Evolutionary conservation across 1,140 invertebrate genomes (phyloP), one percentile per base, ranked within the genome.

Genomic region (Bombus breviceps): DNA sequence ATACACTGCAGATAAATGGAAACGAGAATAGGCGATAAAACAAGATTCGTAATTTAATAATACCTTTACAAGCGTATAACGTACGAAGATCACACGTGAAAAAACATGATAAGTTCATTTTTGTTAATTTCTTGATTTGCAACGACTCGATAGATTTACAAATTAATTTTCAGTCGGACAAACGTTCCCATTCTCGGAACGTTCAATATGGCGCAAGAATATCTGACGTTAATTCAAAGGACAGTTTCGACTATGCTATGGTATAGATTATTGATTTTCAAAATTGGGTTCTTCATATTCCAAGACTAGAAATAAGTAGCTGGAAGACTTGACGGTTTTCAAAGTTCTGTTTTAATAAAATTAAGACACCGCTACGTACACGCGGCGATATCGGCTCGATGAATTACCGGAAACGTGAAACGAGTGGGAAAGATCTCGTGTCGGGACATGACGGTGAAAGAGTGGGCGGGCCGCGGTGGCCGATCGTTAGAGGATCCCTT

Each of bases 401-500:
- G 41, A 32, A 32, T 43, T 41, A 22, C 18, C 12, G 59, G 37
- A 32, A 78, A 34, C 39, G 66, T 18, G n/a, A 80, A 81, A 72
- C 68, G 66, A 81, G 32, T n/a, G 10, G 47, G 53, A 73, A 73
- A 62, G 28, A 73, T 81, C 47, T n/a, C 10, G 37, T 18, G 32
- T 39, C 59, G 59, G 57, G 39, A 66, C 74, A 57, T 32, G 59
- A 32, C 34, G 59, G n/a, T 66, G 75, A 64, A 78, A 78, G 59
- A 78, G 75, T 41, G 75, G 59, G 75, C 57, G 75, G 59, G 59
- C 39, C 39, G 41, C n/a, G 71, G 57, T 28, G 57, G 69, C 41
- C 71, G 79, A 85, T 85, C 71, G 71, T 81, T 57, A 59, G 71
- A 68, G 84, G 62, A 74, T 85, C 59, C 71, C 69, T 81, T 85